Evolutionary conservation across 1,140 invertebrate genomes (phyloP).

Genomic region (Metaphire vulgaris): DNA sequence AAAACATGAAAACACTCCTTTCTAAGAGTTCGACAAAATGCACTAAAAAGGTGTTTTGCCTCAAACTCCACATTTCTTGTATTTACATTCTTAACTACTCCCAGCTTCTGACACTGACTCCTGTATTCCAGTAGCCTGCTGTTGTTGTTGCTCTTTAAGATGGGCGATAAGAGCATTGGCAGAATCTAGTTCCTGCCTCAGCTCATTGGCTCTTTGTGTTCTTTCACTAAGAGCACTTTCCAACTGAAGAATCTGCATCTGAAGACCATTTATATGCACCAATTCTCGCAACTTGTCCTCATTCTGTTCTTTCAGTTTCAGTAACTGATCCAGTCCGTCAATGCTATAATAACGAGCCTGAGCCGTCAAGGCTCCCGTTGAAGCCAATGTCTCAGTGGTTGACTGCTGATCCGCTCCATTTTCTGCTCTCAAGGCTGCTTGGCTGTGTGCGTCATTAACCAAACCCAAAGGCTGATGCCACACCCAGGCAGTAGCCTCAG

Average conservation of each 20-base stretch:
- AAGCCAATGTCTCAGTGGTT: no score
- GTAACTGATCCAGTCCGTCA: neutral
- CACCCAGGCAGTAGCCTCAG: neutral
- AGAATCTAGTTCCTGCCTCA: neutral
- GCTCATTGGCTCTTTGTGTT: neutral
- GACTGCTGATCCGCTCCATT: no score
- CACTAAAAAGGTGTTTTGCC: no score
- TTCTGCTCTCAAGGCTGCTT: no score
- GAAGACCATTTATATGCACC: neutral
- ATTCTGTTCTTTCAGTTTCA: neutral
- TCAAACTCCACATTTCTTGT: no score
- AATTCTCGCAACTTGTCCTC: neutral
- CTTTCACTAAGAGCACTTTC: neutral
- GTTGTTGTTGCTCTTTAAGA: neutral
- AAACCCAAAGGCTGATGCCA: neutral
- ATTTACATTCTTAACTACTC: no score
- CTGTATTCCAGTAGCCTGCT: no score
- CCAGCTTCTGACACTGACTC: no score
- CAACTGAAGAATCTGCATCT: neutral
- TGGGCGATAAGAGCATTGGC: neutral
- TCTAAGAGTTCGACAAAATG: no score
- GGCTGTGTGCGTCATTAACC: neutral
- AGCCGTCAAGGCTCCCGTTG: neutral
- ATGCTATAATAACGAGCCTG: neutral
- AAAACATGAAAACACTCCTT: no score